Conservation (phyloP, 2,797 vertebrate species). For the Pantherophis vulpinus region DNA sequence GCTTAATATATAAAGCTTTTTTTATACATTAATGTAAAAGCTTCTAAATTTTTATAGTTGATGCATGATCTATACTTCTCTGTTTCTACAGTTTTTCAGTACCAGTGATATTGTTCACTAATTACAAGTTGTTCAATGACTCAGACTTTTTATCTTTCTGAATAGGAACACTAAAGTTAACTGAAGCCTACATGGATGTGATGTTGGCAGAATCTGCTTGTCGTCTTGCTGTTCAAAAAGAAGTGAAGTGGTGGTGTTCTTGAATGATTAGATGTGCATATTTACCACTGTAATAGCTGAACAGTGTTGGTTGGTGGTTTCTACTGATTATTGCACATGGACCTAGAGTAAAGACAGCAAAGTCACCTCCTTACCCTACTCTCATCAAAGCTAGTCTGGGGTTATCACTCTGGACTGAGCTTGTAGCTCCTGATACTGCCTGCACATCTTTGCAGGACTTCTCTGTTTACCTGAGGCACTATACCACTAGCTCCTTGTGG, state of each 20-base stretch:
- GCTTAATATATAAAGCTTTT: neutral
- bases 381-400: neutral
- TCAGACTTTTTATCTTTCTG: neutral
- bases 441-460: neutral
- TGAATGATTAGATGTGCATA: neutral
- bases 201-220: neutral
- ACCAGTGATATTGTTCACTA: neutral
- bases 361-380: neutral
- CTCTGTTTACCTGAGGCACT: neutral
- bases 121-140: neutral
- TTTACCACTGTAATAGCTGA: no score
- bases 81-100: neutral
- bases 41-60: neutral
- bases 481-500: neutral
- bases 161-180: neutral
- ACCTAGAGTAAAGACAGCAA: neutral
- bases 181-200: neutral
- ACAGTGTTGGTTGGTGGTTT: no score
- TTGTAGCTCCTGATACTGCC: neutral
- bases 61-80: neutral
- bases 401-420: neutral
- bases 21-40: neutral
- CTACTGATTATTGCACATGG: neutral
- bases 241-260: neutral
- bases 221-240: neutral